These are phyloP conservation scores for Pseudococcus jackbeardsleyi DNA, from an alignment of 2,888 invertebrate species.

Conservation along the genomic window DNA sequence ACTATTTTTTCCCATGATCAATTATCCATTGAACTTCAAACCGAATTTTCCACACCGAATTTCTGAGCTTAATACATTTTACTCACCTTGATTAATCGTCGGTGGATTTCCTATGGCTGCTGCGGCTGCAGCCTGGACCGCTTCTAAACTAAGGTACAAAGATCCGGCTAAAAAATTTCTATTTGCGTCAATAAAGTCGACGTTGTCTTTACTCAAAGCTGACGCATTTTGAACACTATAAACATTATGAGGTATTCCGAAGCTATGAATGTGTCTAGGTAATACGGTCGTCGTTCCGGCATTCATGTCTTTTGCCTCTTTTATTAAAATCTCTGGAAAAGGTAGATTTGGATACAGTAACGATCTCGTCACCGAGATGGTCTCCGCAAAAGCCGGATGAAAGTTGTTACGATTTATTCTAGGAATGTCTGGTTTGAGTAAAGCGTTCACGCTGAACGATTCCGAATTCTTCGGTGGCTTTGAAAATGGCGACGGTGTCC, in stretches of 20 bases:
- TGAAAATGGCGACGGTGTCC: constrained; percentile 68
- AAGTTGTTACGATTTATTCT: constrained; percentile 67
- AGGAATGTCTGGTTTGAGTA: constrained; percentile 82
- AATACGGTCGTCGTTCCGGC: constrained; percentile 69
- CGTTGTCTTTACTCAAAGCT: constrained; percentile 64
- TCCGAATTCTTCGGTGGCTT: constrained; percentile 78
- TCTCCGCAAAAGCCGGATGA: constrained; percentile 70
- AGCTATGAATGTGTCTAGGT: constrained; percentile 72
- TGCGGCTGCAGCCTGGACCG: constrained; percentile 77
- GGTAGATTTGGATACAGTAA: constrained; percentile 76
- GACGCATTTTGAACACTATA: constrained; percentile 57
- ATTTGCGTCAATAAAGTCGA: constrained; percentile 67
- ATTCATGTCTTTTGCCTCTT: constrained; percentile 65
- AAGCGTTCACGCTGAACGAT: constrained; percentile 86
- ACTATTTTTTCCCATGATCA: too few relatives aligned
- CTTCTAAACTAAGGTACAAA: constrained; percentile 76
- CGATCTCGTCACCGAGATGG: constrained; percentile 74
- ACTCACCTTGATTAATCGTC: constrained; percentile 59
- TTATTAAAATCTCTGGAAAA: constrained; percentile 74
- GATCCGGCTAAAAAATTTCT: constrained; percentile 72
- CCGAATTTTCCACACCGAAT: too few relatives aligned
- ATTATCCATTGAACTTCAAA: too few relatives aligned
- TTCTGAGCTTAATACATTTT: not conserved
- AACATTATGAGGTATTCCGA: constrained; percentile 72
- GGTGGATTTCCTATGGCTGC: constrained; percentile 69